Conservation (phyloP, 2,888 invertebrate genomes). For the Ormyrus rosae region DNA sequence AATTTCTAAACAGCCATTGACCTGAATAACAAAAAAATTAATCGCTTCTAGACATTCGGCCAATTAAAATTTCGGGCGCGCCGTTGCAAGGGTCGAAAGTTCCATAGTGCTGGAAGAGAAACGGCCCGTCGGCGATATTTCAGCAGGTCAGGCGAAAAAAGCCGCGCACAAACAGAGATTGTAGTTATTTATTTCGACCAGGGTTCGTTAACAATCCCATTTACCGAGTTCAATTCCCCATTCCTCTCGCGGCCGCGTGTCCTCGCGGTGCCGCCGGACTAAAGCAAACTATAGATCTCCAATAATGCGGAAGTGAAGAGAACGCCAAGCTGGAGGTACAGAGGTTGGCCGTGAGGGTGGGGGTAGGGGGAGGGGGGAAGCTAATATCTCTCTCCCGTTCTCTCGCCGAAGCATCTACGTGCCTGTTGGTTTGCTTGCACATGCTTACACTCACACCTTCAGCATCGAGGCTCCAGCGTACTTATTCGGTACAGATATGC, state of each 20-base stretch:
- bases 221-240: slow-evolving; percentile 63
- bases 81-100: no score
- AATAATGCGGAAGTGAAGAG: slow-evolving; percentile 61
- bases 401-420: not conserved
- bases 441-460: not conserved
- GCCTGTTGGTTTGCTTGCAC: not conserved
- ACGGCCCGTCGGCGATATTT: slow-evolving; percentile 58
- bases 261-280: slow-evolving; percentile 46
- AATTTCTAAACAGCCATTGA: no score
- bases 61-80: no score
- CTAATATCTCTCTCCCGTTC: slow-evolving; percentile 19
- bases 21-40: no score
- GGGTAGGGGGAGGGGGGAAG: slow-evolving; percentile 52
- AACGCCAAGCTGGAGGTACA: not conserved
- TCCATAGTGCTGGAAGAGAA: not conserved
- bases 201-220: slow-evolving; percentile 62
- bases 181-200: slow-evolving; percentile 61
- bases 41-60: no score
- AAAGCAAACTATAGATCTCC: slow-evolving; percentile 57
- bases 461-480: no score
- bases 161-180: not conserved
- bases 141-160: slow-evolving; percentile 36
- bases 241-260: slow-evolving; percentile 38
- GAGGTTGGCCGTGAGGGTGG: slow-evolving; percentile 47
- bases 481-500: no score